Base-by-base conservation (phyloP, 2,888 invertebrate genomes). In the Drosophila mimica region DNA sequence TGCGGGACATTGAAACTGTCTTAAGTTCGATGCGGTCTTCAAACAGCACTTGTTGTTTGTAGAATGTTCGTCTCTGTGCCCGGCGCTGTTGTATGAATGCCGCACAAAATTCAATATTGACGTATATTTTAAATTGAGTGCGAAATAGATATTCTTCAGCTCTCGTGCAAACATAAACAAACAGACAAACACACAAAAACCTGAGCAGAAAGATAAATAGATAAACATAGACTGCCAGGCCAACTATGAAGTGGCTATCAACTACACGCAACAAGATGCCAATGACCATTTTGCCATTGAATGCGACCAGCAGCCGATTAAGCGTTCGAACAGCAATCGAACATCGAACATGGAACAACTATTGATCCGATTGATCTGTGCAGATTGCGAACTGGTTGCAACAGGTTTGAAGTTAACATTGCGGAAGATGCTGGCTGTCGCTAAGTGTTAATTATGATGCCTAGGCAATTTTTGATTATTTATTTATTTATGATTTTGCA, bases 1-100 rank as follows among this genome's bases (percentile, higher is more conserved):
- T 71, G 48, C 54, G 67, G 57, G 86, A 76, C 88, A 86, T 87
- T 88, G 86, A 88, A 84, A 72, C 65, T 59, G 40, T 51, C 69
- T 62, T 57, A 74, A 74, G 72, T 71, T 52, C 62, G 49, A 38
- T 62, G 58, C 57, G 81, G 64, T 54, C 63, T 56, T 61, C 59
- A 65, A 66, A 64, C 30, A 20, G n/a, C 36, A 54, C 56, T 15
- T 36, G 9, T n/a, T 86, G 49, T 87, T 85, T 87, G 82, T 85
- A 78, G 85, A 87, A 85, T 83, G 84, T 28, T 28, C 46, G 46
- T 15, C 46, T 2, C 46, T 46, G 46, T 25, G 46, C 46, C 46
- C 13, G 13, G 7, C 46, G 46, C 20, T 78, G 9, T 30, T 30
- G 30, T 30, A 11, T 51, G 51, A 15, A 25, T 25, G 46, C 49